Evolutionary conservation across 2,113 vertebrate genomes (phyloP).

Genomic region (Elgaria multicarinata): DNA sequence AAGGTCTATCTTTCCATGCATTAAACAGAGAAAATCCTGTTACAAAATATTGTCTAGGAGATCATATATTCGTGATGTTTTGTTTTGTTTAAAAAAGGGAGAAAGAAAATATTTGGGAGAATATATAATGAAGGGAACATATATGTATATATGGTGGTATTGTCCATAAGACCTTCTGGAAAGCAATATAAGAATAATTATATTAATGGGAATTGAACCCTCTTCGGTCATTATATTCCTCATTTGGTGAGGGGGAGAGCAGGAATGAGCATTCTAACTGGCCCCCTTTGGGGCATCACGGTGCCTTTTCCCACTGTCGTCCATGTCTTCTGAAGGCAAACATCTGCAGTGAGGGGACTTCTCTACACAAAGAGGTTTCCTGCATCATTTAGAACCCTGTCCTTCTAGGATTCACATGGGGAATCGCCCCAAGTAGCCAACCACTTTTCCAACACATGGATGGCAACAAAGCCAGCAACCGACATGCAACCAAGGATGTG

Average conservation of each 20-base stretch:
- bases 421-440: neutral
- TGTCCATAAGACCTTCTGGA: neutral
- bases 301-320: neutral
- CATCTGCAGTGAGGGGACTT: neutral
- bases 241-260: neutral
- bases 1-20: neutral
- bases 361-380: neutral
- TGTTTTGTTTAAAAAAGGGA: neutral
- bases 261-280: neutral
- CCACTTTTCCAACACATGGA: neutral
- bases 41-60: neutral
- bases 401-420: neutral
- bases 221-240: neutral
- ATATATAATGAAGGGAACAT: neutral
- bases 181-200: neutral
- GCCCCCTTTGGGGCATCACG: neutral
- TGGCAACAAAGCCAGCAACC: neutral
- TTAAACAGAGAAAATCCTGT: neutral
- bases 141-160: neutral
- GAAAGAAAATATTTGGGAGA: neutral
- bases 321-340: neutral
- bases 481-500: neutral
- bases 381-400: neutral
- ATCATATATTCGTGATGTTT: too few species aligned
- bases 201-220: neutral